These are phyloP conservation scores for Limonius californicus DNA, from an alignment of 1,140 invertebrate genomes.

Conservation along the genomic window DNA sequence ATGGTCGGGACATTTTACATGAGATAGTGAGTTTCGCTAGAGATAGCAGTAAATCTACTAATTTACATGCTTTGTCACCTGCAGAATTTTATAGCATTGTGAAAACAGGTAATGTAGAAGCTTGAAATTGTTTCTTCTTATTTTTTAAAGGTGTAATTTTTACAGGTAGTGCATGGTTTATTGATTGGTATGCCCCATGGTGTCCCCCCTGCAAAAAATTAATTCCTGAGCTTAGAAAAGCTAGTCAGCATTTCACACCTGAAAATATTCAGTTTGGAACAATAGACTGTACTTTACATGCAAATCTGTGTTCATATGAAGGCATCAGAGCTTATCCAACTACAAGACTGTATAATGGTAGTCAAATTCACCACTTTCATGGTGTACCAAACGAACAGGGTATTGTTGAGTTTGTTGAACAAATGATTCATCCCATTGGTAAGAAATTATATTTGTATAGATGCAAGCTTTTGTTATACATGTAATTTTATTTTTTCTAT, in stretches of 20 bases:
- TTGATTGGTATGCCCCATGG: conserved; percentile 82
- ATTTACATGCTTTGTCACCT: conserved; percentile 61
- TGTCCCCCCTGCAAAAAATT: conserved; percentile 78
- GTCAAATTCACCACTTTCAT: conserved; percentile 56
- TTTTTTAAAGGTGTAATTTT: not conserved
- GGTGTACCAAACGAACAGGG: conserved; percentile 57
- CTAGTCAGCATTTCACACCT: conserved; percentile 54
- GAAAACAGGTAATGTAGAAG: conserved; percentile 45
- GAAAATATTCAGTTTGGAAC: conserved; percentile 62
- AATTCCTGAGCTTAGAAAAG: conserved; percentile 68
- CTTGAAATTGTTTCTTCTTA: no score
- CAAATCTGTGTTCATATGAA: conserved; percentile 55
- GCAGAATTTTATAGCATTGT: conserved; percentile 56
- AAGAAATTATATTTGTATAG: conserved; percentile 20
- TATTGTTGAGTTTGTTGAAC: conserved; percentile 67
- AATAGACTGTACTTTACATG: conserved; percentile 58
- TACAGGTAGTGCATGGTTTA: conserved; percentile 59
- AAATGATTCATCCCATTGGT: conserved; percentile 53
- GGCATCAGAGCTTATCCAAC: conserved; percentile 72
- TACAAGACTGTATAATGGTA: conserved; percentile 66
- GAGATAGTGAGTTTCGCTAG: conserved; percentile 66
- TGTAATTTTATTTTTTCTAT: conserved; percentile 31
- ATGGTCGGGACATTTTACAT: conserved; percentile 61
- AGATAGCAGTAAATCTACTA: conserved; percentile 59
- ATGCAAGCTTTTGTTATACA: no score